Conservation (phyloP, 2,113 vertebrate species). For the Piprites chloris region DNA sequence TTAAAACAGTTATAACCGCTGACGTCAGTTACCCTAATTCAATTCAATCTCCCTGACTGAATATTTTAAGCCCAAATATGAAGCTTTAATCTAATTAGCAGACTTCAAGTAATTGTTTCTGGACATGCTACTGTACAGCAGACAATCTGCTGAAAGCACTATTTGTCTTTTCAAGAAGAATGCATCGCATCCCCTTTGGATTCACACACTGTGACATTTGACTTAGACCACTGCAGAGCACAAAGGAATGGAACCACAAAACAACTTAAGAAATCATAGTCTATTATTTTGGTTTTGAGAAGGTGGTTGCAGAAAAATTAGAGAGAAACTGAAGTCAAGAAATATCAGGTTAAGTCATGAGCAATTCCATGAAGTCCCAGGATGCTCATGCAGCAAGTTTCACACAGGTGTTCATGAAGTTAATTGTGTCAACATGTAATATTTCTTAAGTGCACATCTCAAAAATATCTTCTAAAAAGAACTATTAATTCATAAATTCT, state of each 20-base stretch:
- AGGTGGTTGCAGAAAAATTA: neutral
- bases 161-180: neutral
- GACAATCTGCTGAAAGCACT: neutral
- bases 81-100: neutral
- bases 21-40: neutral
- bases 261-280: neutral
- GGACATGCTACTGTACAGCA: neutral
- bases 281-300: neutral
- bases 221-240: neutral
- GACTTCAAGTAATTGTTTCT: neutral
- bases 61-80: neutral
- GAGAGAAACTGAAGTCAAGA: neutral
- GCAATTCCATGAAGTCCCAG: neutral
- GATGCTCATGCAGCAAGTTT: neutral
- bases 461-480: neutral
- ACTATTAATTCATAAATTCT: neutral
- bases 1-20: neutral
- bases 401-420: neutral
- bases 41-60: neutral
- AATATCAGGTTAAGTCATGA: neutral
- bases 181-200: neutral
- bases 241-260: neutral
- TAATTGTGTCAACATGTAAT: neutral
- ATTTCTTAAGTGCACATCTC: neutral
- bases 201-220: neutral